These are phyloP conservation scores for Meiosimyza platycephala DNA, from an alignment of 2,888 invertebrate genomes.

Conservation along the genomic window DNA sequence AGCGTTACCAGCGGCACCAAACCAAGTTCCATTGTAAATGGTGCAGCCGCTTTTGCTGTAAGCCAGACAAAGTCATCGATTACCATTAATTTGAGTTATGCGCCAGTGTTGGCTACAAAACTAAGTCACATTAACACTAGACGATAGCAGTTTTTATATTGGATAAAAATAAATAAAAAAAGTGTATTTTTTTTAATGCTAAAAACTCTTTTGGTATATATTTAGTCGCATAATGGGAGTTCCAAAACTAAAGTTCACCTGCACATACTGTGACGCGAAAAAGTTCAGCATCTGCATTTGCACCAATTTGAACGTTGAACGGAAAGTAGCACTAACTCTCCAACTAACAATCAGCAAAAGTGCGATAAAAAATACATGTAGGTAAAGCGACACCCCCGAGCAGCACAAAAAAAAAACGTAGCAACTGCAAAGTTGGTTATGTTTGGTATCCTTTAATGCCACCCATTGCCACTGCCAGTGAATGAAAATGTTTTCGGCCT, in stretches of 20 bases:
- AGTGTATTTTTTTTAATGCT: too few relatives aligned
- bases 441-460: slow-evolving; percentile 23
- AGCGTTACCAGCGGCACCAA: too few relatives aligned
- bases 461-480: slow-evolving; percentile 1
- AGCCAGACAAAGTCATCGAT: slow-evolving; percentile 18
- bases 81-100: slow-evolving; percentile 30
- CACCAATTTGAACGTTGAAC: not conserved
- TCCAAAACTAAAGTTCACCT: too few relatives aligned
- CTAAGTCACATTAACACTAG: slow-evolving; percentile 16
- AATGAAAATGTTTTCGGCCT: not conserved
- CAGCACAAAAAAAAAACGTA: not conserved
- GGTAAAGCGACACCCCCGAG: not conserved
- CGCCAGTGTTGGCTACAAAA: not conserved
- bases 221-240: too few relatives aligned
- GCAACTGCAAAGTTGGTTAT: slow-evolving; percentile 12
- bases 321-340: not conserved
- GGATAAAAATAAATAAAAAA: too few relatives aligned
- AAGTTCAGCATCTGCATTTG: not conserved
- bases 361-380: slow-evolving; percentile 11
- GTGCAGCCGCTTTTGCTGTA: not conserved
- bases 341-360: not conserved
- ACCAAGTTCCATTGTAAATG: not conserved
- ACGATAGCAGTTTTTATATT: not conserved
- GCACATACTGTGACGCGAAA: too few relatives aligned
- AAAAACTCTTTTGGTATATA: too few relatives aligned